Evolutionary conservation across 2,888 invertebrate genomes (phyloP), one percentile per base, ranked within the genome.

Genomic region (Dinocampus coccinellae): DNA sequence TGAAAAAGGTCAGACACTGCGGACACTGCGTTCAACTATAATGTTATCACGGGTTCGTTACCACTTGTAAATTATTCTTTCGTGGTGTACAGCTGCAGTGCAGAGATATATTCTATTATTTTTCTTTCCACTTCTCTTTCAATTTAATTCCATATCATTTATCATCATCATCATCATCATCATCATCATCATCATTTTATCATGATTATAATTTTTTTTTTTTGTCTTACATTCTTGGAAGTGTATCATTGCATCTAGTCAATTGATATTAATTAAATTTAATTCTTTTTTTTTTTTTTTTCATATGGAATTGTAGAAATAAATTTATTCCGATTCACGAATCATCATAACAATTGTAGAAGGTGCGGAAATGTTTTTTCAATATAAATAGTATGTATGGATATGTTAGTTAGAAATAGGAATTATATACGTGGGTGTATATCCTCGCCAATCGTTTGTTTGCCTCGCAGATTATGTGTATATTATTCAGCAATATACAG

Each of bases 1-100:
- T 47, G 39, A 22, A 22, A 66, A 66, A 66, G 57, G 66, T 66
- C 66, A 57, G 57, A 33, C 42, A 66, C 39, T 66, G 66, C 66
- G 57, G 66, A 24, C 39, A 26, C 36, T 53, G 16, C 9, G 55
- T 57, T 57, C 57, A 42, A 66, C 66, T 42, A 34, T 57, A 39
- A 57, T 36, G 55, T 55, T 39, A 22, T 57, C 42, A 16, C 7
- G 52, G 36, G 66, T 39, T 39, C 24, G 55, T 66, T 33, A 64
- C 53, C 53, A 64, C 64, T 64, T 47, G 29, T 42, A 53, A n/a
- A 20, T 29, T 10, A 36, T 36, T 36, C 47, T 9, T 47, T 20
- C 16, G 16, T n/a, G 16, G 16, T 20, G 9, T 47, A 39, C 20
- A 26, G 16, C 66, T 20, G 66, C 66, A 57, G n/a, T 65, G 66